These are phyloP conservation scores for Rhinoraja longicauda DNA, from an alignment of 2,797 vertebrate genomes.

Conservation along the genomic window DNA sequence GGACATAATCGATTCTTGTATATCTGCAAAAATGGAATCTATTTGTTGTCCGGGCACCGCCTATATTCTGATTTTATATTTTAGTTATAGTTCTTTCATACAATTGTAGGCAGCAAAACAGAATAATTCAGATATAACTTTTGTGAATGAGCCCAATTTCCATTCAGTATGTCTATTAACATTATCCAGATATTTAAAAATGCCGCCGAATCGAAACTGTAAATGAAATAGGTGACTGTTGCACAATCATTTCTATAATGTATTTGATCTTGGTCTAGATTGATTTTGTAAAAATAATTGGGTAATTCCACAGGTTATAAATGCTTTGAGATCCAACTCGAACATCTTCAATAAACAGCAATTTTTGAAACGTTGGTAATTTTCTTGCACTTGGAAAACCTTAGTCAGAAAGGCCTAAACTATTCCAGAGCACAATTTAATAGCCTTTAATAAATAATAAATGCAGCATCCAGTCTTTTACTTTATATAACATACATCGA, in stretches of 20 bases:
- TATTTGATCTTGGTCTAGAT: neutral
- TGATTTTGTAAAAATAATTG: neutral
- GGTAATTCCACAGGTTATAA: neutral
- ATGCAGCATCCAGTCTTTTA: neutral
- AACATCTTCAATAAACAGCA: neutral
- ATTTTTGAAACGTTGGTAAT: neutral
- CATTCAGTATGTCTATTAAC: neutral
- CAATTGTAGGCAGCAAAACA: neutral
- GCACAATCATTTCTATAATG: neutral
- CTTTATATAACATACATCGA: neutral
- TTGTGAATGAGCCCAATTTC: neutral
- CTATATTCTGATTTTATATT: no score
- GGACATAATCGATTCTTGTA: no score
- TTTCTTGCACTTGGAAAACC: neutral
- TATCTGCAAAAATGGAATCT: no score
- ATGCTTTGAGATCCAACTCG: neutral
- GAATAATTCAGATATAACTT: neutral
- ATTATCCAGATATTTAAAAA: neutral
- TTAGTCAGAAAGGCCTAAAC: neutral
- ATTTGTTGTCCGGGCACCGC: no score
- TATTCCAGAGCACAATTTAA: neutral
- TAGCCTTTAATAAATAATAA: neutral
- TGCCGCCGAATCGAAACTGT: neutral
- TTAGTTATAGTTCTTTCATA: neutral
- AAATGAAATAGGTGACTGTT: neutral